Conservation (phyloP, 2,797 vertebrate species). For the Karalla daura region DNA sequence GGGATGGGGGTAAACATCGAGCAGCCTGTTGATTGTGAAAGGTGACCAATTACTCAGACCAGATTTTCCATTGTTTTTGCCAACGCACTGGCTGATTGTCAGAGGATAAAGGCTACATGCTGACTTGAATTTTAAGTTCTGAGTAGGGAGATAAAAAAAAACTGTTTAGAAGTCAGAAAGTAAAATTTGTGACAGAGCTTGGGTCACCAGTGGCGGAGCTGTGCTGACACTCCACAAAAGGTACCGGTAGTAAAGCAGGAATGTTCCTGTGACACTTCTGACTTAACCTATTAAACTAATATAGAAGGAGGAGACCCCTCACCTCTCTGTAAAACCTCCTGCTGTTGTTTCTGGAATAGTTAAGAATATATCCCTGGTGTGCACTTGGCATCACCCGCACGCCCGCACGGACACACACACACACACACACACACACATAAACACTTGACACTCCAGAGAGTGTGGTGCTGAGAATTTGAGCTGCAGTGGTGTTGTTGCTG, state of each 20-base stretch:
- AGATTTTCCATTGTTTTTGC: conserved; percentile 36
- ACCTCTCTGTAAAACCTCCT: conserved; percentile 38
- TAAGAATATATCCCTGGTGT: conserved; percentile 17
- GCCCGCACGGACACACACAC: conserved; percentile 3
- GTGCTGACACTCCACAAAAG: conserved; percentile 53
- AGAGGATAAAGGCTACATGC: neutral
- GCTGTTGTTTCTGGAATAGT: conserved; percentile 29
- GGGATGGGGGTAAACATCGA: conserved; percentile 70
- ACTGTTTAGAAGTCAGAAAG: neutral
- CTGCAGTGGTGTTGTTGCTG: conserved; percentile 38
- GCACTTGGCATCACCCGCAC: conserved; percentile 7
- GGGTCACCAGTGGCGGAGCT: conserved; percentile 28
- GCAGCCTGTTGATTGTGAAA: conserved; percentile 82
- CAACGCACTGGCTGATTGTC: conserved; percentile 10
- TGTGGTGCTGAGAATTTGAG: conserved; percentile 28
- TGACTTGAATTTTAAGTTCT: neutral
- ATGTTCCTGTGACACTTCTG: conserved; percentile 32
- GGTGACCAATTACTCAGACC: conserved; percentile 67
- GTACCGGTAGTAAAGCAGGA: conserved; percentile 30
- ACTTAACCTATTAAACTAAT: conserved; percentile 49
- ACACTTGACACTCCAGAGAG: conserved; percentile 42
- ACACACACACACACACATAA: conserved; percentile 29
- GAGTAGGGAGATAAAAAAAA: conserved; percentile 6
- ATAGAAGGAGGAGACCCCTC: conserved; percentile 35
- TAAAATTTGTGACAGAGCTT: conserved; percentile 30